phyloP scores from a whole-genome alignment of 2,113 vertebrate species.

The Poeciliopsis prolifica region DNA sequence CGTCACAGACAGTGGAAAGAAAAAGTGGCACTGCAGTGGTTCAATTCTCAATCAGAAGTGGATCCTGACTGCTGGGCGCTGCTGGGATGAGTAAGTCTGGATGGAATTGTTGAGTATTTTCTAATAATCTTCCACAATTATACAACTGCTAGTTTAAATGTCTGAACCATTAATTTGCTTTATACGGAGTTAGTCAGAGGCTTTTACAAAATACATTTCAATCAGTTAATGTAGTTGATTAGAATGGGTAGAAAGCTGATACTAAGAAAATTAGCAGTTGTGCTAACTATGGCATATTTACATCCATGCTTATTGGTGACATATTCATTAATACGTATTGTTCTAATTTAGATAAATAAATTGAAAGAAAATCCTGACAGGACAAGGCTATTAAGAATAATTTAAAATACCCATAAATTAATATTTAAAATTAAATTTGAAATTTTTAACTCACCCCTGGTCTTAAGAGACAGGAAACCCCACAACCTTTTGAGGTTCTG shows the following conservation, averaged over 20 bases:
- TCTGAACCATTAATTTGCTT: too few species aligned
- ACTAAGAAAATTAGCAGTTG: not conserved
- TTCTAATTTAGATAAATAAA: not conserved
- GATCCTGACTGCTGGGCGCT: conserved; percentile 46
- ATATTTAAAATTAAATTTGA: too few species aligned
- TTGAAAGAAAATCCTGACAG: too few species aligned
- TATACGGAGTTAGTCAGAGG: too few species aligned
- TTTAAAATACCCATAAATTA: too few species aligned
- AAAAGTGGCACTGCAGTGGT: conserved; percentile 27
- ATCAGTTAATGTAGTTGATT: too few species aligned
- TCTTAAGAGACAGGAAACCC: too few species aligned
- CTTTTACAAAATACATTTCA: too few species aligned
- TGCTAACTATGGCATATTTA: not conserved
- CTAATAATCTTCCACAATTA: not conserved
- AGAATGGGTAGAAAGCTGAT: not conserved
- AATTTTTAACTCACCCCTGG: too few species aligned
- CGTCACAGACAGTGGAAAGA: fast-evolving
- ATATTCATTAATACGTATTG: not conserved
- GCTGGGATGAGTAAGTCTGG: conserved; percentile 15
- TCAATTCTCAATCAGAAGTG: not conserved
- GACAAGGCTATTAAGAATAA: too few species aligned
- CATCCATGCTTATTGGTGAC: not conserved
- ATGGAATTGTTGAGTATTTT: not conserved
- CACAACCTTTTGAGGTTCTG: too few species aligned
- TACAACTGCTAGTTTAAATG: not conserved